Evolutionary conservation across 37 sponge, comb jelly and placozoan species (phyloP).

Genomic region (Petrosia ficiformis): DNA sequence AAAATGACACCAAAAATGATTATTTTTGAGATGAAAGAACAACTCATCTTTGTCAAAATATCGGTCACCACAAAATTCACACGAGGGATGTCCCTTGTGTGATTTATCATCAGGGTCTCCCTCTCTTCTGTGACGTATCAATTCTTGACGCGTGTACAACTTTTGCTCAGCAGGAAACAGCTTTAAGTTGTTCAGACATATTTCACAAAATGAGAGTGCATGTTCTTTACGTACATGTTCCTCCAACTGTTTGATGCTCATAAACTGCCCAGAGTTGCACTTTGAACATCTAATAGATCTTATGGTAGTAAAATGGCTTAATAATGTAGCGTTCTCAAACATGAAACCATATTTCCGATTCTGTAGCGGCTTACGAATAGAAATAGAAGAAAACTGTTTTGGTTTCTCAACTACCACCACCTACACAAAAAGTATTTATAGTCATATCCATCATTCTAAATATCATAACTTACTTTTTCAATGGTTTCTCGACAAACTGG

Average conservation of each 20-base stretch:
- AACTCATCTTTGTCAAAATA: slow-evolving; percentile 84
- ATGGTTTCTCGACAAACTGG: slow-evolving; percentile 77
- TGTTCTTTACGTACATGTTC: slow-evolving; percentile 67
- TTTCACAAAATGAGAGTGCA: slow-evolving; percentile 62
- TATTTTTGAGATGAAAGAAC: slow-evolving; percentile 68
- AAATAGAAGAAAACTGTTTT: slow-evolving; percentile 11
- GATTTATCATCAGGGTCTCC: slow-evolving; percentile 71
- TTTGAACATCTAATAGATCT: slow-evolving; percentile 12
- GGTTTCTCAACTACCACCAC: slow-evolving; percentile 13
- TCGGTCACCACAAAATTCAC: slow-evolving; percentile 84
- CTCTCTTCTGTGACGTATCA: slow-evolving; percentile 55
- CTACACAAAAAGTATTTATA: slow-evolving; percentile 7
- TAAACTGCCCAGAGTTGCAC: slow-evolving; percentile 27
- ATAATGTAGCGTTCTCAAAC: slow-evolving; percentile 15
- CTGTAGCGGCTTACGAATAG: background rate
- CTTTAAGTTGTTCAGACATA: slow-evolving; percentile 71
- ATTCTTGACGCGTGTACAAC: slow-evolving; percentile 65
- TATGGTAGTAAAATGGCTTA: slow-evolving; percentile 7
- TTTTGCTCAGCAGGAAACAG: slow-evolving; percentile 75
- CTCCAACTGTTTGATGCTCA: slow-evolving; percentile 35
- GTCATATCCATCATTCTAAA: background rate
- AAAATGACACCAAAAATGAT: slow-evolving; percentile 92
- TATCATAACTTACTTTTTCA: background rate
- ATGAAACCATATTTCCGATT: slow-evolving; percentile 39
- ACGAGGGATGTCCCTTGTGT: slow-evolving; percentile 86